Evolutionary conservation across 1,140 invertebrate genomes (phyloP), one percentile per base, ranked within the genome.

Genomic region (Drosophila ficusphila): DNA sequence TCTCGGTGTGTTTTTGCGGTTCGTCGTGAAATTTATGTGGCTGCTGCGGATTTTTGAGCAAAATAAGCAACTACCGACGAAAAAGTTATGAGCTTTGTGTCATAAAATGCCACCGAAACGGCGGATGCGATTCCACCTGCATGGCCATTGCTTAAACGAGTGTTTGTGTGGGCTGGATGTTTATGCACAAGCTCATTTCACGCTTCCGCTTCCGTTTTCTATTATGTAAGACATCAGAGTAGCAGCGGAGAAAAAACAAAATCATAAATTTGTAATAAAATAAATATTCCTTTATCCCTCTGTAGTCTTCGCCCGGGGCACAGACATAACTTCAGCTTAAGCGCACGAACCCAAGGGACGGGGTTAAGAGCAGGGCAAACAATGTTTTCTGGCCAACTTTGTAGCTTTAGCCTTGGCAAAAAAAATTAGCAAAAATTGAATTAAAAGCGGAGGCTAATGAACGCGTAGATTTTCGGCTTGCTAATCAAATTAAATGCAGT

Each of bases 141-240:
- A 81, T 76, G 51, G 56, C 56, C 44, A 57, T 60, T 52, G 54
- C 68, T 51, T 73, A 60, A 42, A 29, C 31, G 54, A 52, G 33
- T 71, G 27, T 71, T 49, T 51, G 49, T 64, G 47, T 56, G 39
- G 56, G 42, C 48, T 31, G 14, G 58, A 79, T 88, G 82, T 88
- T 88, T 88, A 88, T 88, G 82, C 83, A 82, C 69, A 76, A 88
- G 82, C 82, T 88, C 82, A 88, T 88, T 88, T 88, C 82, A 88
- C 74, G 82, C 83, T 88, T 88, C 82, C 82, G 82, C 70, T 88
- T 86, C 82, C 82, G 82, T 39, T 88, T 88, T 68, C 73, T 76
- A 77, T 82, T 78, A 78, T 88, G 64, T 67, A 49, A 58, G 51
- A 18, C 41, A 52, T 12, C 48, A 33, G 29, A 16, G n/a, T 23